These are phyloP conservation scores for Augiades crinisus DNA, from an alignment of 2,888 invertebrate genomes.

Conservation along the genomic window DNA sequence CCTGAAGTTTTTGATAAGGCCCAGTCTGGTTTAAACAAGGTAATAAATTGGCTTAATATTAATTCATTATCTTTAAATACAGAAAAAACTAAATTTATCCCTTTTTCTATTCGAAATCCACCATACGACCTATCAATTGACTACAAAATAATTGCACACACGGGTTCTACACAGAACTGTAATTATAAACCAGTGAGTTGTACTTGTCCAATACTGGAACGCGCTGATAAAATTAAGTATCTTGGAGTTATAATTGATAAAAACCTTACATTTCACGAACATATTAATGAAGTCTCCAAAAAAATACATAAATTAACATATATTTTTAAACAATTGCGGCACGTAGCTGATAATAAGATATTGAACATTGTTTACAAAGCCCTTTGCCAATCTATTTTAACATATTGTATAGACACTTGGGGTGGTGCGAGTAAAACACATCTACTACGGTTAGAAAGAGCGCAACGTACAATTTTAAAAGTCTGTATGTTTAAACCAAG, in stretches of 20 bases:
- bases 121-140: neutral
- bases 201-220: too few relatives aligned
- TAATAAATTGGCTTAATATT: neutral
- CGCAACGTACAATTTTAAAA: neutral
- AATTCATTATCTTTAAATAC: neutral
- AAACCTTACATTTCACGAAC: too few relatives aligned
- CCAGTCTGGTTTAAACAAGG: neutral
- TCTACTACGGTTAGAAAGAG: neutral
- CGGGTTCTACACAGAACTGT: too few relatives aligned
- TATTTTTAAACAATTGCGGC: neutral
- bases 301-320: neutral
- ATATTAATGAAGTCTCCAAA: too few relatives aligned
- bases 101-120: neutral
- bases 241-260: too few relatives aligned
- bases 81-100: neutral
- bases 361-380: neutral
- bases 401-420: neutral
- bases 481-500: neutral
- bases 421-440: neutral
- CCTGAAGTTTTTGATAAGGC: neutral
- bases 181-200: too few relatives aligned
- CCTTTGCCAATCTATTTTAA: neutral
- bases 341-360: neutral
- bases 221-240: too few relatives aligned
- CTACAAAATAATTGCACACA: neutral